Conservation (phyloP, 2,797 vertebrate genomes). For the Remorina albescens region DNA sequence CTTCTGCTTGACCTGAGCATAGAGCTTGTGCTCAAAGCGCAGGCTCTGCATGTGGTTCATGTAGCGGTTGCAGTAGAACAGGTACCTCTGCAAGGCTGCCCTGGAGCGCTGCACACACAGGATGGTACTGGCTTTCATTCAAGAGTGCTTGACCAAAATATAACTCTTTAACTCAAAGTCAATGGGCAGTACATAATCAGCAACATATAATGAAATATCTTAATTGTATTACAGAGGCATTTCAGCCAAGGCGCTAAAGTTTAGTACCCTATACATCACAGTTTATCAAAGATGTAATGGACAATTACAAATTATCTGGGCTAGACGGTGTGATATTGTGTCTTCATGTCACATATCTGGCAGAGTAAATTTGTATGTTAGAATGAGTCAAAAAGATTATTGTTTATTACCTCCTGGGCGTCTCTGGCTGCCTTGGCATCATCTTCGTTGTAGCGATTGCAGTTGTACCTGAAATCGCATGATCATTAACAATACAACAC, state of each 20-base stretch:
- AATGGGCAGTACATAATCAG: not conserved
- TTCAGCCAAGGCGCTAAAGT: not conserved
- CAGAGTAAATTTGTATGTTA: not conserved
- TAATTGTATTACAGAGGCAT: not conserved
- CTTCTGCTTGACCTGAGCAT: constrained; percentile 99
- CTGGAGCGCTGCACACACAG: constrained; percentile 90
- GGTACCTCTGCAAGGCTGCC: constrained; percentile 98
- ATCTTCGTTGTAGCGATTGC: constrained; percentile 99
- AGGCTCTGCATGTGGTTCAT: constrained; percentile 99
- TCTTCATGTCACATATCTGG: not conserved
- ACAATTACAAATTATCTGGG: not conserved
- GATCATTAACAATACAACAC: constrained; percentile 37
- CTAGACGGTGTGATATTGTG: not conserved
- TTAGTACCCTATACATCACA: not conserved
- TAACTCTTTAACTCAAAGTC: not conserved
- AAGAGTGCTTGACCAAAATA: not conserved
- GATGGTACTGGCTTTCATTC: constrained; percentile 30
- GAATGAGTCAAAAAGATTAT: not conserved
- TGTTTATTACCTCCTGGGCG: constrained; percentile 92
- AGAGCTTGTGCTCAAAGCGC: constrained; percentile 99
- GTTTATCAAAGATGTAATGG: not conserved
- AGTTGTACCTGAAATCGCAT: constrained; percentile 93
- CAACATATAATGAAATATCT: not conserved
- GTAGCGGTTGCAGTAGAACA: constrained; percentile 99
- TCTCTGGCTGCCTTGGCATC: constrained; percentile 99